Evolutionary conservation across 2,113 vertebrate species (phyloP).

Genomic region (human): GRCh38 chr13:43435001-43435500

Average conservation of each 20-base stretch:
- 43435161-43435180: background rate
- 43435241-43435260: accelerated
- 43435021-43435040: background rate
- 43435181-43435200: background rate
- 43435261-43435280: too few relatives aligned
- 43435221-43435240: background rate
- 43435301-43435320: background rate
- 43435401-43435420: background rate
- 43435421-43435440: background rate
- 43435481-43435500: background rate
- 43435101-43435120: background rate
- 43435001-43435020: background rate
- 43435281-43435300: background rate
- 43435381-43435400: background rate
- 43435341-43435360: accelerated
- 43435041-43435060: background rate
- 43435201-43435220: background rate
- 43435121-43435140: background rate
- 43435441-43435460: background rate
- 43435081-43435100: background rate
- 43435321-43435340: background rate
- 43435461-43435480: background rate
- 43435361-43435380: background rate
- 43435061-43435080: background rate
- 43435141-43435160: background rate